Conservation (phyloP, 1,140 invertebrate species). For the Neocloeon triangulifer region DNA sequence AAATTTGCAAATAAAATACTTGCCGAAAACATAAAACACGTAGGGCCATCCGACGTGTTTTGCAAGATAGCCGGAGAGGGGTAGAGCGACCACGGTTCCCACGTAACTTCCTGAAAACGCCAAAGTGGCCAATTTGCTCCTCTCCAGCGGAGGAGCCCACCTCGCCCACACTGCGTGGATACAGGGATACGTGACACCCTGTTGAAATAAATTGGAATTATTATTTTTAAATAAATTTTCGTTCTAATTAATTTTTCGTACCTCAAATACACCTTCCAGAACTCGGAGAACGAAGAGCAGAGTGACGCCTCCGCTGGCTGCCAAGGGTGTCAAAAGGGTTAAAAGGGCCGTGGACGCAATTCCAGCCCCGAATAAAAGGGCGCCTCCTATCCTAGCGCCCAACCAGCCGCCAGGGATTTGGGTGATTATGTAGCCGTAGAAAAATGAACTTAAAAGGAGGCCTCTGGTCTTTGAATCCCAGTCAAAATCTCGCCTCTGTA, state of each 20-base stretch:
- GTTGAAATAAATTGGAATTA: not conserved
- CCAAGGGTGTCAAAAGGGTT: slow-evolving; percentile 58
- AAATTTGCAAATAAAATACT: no score
- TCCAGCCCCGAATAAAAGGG: slow-evolving; percentile 52
- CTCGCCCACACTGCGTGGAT: slow-evolving; percentile 70
- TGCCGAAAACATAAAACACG: slow-evolving; percentile 75
- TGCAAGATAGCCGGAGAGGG: slow-evolving; percentile 45
- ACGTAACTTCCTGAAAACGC: slow-evolving; percentile 65
- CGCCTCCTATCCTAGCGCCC: slow-evolving; percentile 26
- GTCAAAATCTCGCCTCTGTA: slow-evolving; percentile 46
- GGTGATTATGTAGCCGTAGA: slow-evolving; percentile 55
- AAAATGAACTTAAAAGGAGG: slow-evolving; percentile 66
- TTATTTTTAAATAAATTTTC: no score
- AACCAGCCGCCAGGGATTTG: slow-evolving; percentile 36
- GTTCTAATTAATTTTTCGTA: no score
- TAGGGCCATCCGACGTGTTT: slow-evolving; percentile 57
- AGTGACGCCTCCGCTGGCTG: slow-evolving; percentile 43
- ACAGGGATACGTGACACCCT: slow-evolving; percentile 79
- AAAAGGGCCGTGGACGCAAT: slow-evolving; percentile 57
- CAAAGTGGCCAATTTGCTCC: slow-evolving; percentile 49
- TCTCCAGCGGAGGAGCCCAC: slow-evolving; percentile 70
- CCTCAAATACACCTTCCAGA: slow-evolving; percentile 73
- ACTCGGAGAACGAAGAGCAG: slow-evolving; percentile 51
- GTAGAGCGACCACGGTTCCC: slow-evolving; percentile 60
- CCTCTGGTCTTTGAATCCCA: slow-evolving; percentile 63